Conservation (phyloP, 2,888 invertebrate genomes). For the Proisotoma minuta region DNA sequence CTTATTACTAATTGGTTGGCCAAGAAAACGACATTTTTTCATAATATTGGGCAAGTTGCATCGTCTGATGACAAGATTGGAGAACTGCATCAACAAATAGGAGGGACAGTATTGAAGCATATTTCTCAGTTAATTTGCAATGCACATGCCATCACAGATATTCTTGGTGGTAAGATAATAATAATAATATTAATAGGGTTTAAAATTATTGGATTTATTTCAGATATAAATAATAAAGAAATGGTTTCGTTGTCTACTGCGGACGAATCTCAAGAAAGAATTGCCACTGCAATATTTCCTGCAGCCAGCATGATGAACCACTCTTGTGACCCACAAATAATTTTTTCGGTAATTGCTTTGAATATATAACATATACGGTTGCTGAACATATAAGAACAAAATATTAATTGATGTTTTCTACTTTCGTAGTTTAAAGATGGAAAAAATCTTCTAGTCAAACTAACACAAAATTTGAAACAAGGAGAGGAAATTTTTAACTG, state of each 20-base stretch:
- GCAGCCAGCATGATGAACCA: constrained; percentile 89
- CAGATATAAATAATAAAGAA: constrained; percentile 48
- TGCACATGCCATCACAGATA: constrained; percentile 63
- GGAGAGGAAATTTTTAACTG: constrained; percentile 77
- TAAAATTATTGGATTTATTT: constrained; percentile 9
- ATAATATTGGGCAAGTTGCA: constrained; percentile 33
- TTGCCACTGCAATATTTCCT: constrained; percentile 79
- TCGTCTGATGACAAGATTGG: no score
- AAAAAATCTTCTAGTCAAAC: constrained; percentile 61
- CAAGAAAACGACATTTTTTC: constrained; percentile 62
- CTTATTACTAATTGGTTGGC: constrained; percentile 64
- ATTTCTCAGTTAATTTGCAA: constrained; percentile 77
- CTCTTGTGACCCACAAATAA: constrained; percentile 78
- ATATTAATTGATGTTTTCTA: no score
- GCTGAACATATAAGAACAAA: no score
- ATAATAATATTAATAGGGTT: background rate
- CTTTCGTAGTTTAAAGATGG: constrained; percentile 36
- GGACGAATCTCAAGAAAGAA: constrained; percentile 52
- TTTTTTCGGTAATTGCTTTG: constrained; percentile 56
- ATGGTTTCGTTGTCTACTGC: constrained; percentile 35
- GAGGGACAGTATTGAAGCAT: constrained; percentile 67
- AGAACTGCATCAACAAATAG: constrained; percentile 60
- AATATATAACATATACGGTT: no score
- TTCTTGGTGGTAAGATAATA: constrained; percentile 43
- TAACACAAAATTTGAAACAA: constrained; percentile 59